Base-by-base conservation (phyloP, 2,888 invertebrate species). In the Agrochola lota region DNA sequence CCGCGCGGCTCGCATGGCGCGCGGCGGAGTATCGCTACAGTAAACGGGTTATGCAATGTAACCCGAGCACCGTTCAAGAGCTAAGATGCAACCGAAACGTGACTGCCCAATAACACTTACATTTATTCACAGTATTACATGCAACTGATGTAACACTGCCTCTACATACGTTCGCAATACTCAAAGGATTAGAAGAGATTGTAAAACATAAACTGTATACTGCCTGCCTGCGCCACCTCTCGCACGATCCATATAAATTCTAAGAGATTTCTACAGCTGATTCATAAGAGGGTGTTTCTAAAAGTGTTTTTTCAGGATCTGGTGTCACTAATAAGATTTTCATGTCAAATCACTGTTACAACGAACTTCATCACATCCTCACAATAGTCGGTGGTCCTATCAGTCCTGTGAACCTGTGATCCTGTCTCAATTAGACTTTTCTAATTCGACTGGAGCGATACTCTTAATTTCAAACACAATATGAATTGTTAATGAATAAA, bases 11-110 rank as follows among this genome's bases (percentile, higher is more conserved):
- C 26, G 49, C 52, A 23, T 43, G 52, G 57, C 57, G 63, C 35
- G 20, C 17, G 49, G 69, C 60, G 7, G 68, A 57, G 35, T 20
- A 49, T 72, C 49, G 40, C 60, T 49, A n/a, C 77, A 74, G 71
- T 66, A 9, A 71, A 62, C 71, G 52, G 23, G 52, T 83, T 70
- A 70, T 77, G 73, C 71, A 84, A 87, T 60, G 62, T 63, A 46
- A 57, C 26, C 20, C 59, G 52, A 73, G 57, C 81, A 60, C 30
- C 30, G 43, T 9, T 52, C 76, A 66, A 64, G 64, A 63, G 60
- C 70, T 67, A 75, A 83, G 69, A 71, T 70, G 78, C 78, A 81
- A 63, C 81, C 77, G 62, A 68, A n/a, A 74, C 81, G 79, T 84
- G 81, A 70, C 74, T 75, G n/a, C 69, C 68, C 76, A 85, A 59